These are phyloP conservation scores for Melanotaenia nigrans DNA, from an alignment of 2,797 vertebrate genomes.

Conservation along the genomic window DNA sequence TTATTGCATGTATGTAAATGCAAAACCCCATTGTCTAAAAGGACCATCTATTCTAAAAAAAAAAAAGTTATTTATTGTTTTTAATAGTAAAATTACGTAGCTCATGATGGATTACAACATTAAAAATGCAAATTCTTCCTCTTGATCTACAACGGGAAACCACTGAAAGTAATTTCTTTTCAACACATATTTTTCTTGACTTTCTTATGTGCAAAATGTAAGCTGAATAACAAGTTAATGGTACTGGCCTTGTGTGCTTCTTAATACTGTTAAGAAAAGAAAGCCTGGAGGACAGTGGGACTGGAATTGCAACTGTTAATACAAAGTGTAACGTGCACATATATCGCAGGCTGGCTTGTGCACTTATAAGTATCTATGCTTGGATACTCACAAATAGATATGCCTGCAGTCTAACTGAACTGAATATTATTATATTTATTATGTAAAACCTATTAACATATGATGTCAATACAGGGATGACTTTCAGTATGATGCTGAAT, in stretches of 20 bases:
- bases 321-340: slow-evolving; percentile 56
- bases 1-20: slow-evolving; percentile 4
- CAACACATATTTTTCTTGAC: slow-evolving; percentile 46
- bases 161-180: slow-evolving; percentile 33
- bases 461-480: background rate
- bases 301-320: slow-evolving; percentile 68
- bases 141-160: slow-evolving; percentile 29
- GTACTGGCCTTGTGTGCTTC: slow-evolving; percentile 67
- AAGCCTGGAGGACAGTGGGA: slow-evolving; percentile 61
- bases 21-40: slow-evolving; percentile 11
- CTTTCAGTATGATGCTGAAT: background rate
- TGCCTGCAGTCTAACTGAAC: slow-evolving; percentile 42
- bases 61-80: slow-evolving; percentile 28
- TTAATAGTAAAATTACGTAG: slow-evolving; percentile 36
- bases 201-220: slow-evolving; percentile 50
- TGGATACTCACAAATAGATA: slow-evolving; percentile 33
- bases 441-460: slow-evolving; percentile 15
- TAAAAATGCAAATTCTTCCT: slow-evolving; percentile 41
- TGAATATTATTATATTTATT: slow-evolving; percentile 24
- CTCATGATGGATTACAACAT: slow-evolving; percentile 54
- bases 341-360: slow-evolving; percentile 45
- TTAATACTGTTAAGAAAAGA: slow-evolving; percentile 71
- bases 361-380: slow-evolving; percentile 43
- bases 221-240: slow-evolving; percentile 74
- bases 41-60: slow-evolving; percentile 12